These are phyloP conservation scores for Stegana nigrithorax DNA, from an alignment of 2,888 invertebrate species.

Conservation along the genomic window DNA sequence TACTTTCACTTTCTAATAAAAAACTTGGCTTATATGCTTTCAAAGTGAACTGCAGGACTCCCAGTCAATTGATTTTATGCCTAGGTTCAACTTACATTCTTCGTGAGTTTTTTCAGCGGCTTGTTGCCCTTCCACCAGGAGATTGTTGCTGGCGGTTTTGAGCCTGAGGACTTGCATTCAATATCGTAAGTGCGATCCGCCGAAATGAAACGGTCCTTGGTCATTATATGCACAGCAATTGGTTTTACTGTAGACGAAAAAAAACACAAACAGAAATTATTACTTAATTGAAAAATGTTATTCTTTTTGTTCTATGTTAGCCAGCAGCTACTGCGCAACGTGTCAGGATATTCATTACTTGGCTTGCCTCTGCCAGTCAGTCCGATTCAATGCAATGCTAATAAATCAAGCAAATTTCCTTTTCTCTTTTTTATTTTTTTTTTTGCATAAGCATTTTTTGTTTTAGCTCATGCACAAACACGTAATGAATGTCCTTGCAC, in stretches of 20 bases:
- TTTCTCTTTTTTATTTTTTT: too few relatives aligned
- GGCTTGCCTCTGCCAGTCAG: too few relatives aligned
- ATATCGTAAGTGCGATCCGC: slow-evolving; percentile 89
- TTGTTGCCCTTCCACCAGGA: slow-evolving; percentile 92
- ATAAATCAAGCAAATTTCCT: slow-evolving; percentile 10
- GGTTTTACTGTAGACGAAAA: slow-evolving; percentile 80
- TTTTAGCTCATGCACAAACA: not conserved
- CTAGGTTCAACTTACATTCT: slow-evolving; percentile 83
- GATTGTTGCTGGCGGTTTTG: slow-evolving; percentile 85
- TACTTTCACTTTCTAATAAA: too few relatives aligned
- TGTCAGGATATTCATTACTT: slow-evolving; percentile 1
- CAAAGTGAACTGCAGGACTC: too few relatives aligned
- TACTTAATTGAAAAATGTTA: too few relatives aligned
- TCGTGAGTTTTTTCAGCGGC: slow-evolving; percentile 82
- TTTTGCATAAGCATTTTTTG: slow-evolving; percentile 6
- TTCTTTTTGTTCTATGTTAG: too few relatives aligned
- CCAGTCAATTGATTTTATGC: not conserved
- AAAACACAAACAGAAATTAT: too few relatives aligned
- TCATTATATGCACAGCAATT: slow-evolving; percentile 83
- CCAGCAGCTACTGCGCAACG: not conserved
- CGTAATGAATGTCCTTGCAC: slow-evolving; percentile 10
- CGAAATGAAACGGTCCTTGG: slow-evolving; percentile 84
- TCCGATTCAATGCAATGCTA: not conserved
- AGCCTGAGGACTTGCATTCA: slow-evolving; percentile 88
- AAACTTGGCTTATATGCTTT: too few relatives aligned